phyloP scores from a whole-genome alignment of 2,888 invertebrate species.

The Drosophila affinis region DNA sequence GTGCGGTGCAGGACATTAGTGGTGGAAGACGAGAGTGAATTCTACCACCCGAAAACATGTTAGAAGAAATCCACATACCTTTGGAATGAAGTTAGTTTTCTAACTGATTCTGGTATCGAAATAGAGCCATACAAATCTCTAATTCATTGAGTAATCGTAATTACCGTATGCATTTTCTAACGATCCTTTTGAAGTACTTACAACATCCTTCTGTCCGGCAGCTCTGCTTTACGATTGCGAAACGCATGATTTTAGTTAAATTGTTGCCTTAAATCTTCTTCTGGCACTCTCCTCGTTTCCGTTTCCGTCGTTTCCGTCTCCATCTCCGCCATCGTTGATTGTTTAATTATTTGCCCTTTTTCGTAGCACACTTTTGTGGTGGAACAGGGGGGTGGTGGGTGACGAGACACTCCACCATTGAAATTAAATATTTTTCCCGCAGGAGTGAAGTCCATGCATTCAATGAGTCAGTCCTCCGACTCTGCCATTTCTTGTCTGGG shows the following conservation, averaged over 20 bases:
- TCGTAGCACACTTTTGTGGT: conserved; percentile 64
- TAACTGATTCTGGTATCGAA: too few species aligned
- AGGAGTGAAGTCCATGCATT: neutral
- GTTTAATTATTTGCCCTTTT: conserved; percentile 64
- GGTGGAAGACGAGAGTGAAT: too few species aligned
- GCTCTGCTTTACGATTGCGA: neutral
- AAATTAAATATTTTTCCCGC: conserved; percentile 25
- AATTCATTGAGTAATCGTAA: too few species aligned
- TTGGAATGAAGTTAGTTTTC: too few species aligned
- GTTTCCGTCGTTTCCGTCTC: neutral
- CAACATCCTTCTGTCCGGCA: neutral
- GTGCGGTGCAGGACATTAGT: neutral
- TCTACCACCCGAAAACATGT: too few species aligned
- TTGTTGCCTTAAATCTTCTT: neutral
- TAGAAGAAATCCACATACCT: too few species aligned
- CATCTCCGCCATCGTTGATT: conserved; percentile 31
- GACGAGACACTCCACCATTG: conserved; percentile 20
- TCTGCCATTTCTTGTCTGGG: conserved; percentile 5
- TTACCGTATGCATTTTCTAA: too few species aligned
- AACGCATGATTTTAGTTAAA: neutral
- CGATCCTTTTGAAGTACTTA: too few species aligned
- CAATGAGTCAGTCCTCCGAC: conserved; percentile 2
- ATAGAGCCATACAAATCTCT: too few species aligned
- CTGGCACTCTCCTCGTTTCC: neutral
- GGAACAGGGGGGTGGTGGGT: neutral